Evolutionary conservation across 2,797 vertebrate species (phyloP), one percentile per base, ranked within the genome.

Genomic region (Brachyrhaphis roseni): DNA sequence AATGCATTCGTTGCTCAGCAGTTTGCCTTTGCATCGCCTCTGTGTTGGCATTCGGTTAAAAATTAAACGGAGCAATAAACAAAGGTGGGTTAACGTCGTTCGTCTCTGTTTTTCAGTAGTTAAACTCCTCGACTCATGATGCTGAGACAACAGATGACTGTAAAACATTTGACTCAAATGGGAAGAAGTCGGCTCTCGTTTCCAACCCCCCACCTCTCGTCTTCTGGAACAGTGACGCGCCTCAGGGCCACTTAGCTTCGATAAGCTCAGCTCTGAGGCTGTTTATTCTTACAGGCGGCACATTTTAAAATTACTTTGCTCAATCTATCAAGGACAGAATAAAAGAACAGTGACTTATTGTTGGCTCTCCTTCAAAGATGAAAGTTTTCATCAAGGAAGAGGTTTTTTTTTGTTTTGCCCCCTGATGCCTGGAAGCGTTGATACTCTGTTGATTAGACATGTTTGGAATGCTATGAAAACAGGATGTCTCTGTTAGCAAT

Each of bases 381-480:
- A 78, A 82, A 77, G 43, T 86, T 81, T 88, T 62, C 46, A 81
- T 62, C 45, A 64, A 71, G 88, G 78, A 91, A 80, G 80, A 6
- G 57, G 7, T 34, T 45, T 41, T 8, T 41, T 7, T 8, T 7
- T 31, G n/a, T 43, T 43, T 0, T 2, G 71, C 47, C 43, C 55
- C 10, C 8, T 46, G 18, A 39, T 81, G 70, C 75, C 82, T 71
- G 43, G 68, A 80, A 31, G 68, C 87, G 87, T 86, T 86, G 86
- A 88, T 84, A 72, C 66, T 2, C 72, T 51, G 62, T 51, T 75
- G 76, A 77, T 78, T 51, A 78, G 53, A 87, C 87, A 86, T 82
- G 75, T 49, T 76, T 87, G 91, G 86, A 88, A 90, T 91, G 83
- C 78, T 57, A 83, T 78, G 74, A 87, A 88, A 91, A 88, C 89